Evolutionary conservation across 2,888 invertebrate genomes (phyloP).

Genomic region (Brachypterus glaber): DNA sequence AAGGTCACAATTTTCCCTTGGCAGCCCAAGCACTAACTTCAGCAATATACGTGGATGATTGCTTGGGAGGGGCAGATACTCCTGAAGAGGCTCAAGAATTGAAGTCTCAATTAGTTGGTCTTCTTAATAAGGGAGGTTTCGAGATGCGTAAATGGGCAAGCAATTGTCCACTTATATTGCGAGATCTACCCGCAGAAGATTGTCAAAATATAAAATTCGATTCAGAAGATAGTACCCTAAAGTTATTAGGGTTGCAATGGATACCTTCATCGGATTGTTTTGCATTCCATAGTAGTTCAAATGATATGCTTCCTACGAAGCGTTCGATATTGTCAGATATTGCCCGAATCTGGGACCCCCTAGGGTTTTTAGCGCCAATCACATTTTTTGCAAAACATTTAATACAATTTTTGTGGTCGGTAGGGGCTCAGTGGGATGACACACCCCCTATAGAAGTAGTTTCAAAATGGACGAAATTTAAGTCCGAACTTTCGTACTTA

Average conservation of each 20-base stretch:
- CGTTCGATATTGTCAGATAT: slow-evolving; percentile 20
- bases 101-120: not conserved
- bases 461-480: slow-evolving; percentile 9
- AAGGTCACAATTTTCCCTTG: too few relatives aligned
- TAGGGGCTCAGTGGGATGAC: slow-evolving; percentile 13
- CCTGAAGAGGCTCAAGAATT: not conserved
- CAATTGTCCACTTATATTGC: not conserved
- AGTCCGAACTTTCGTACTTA: slow-evolving; percentile 5
- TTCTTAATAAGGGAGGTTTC: slow-evolving; percentile 1
- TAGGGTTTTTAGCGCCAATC: slow-evolving; percentile 21
- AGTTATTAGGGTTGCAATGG: too few relatives aligned
- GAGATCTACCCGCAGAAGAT: too few relatives aligned
- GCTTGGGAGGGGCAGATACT: slow-evolving; percentile 4
- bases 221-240: too few relatives aligned
- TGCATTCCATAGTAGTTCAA: too few relatives aligned
- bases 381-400: too few relatives aligned
- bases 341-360: slow-evolving; percentile 20
- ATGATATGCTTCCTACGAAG: slow-evolving; percentile 21
- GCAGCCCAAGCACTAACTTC: too few relatives aligned
- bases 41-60: too few relatives aligned
- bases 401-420: slow-evolving; percentile 17
- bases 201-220: too few relatives aligned
- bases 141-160: slow-evolving; percentile 8
- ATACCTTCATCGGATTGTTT: too few relatives aligned
- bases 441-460: slow-evolving; percentile 4